Evolutionary conservation across 1,140 invertebrate species (phyloP).

Genomic region (Drosophila pectinifera): DNA sequence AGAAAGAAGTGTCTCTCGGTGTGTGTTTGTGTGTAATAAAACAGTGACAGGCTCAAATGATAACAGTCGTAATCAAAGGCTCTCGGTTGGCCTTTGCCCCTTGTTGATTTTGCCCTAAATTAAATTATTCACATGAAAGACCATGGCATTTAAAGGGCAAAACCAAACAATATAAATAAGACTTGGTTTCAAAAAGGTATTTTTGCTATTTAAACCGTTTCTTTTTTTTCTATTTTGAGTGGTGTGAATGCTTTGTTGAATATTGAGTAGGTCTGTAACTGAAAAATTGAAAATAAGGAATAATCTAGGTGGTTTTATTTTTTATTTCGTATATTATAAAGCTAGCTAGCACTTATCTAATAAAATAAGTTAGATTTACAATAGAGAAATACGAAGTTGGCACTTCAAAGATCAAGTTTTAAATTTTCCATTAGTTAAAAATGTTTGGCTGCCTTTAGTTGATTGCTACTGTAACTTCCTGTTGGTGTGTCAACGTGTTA

Average conservation of each 20-base stretch:
- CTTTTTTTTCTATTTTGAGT: neutral
- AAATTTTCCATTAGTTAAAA: neutral
- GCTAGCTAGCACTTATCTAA: neutral
- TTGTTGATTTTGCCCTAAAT: constrained; percentile 31
- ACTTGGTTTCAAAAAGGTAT: too few species aligned
- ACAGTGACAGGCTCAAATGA: constrained; percentile 26
- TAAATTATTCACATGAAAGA: neutral
- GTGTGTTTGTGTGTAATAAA: constrained; percentile 30
- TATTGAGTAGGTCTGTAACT: neutral
- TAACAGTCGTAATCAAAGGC: constrained; percentile 43
- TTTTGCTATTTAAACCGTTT: neutral
- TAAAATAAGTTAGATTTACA: too few species aligned
- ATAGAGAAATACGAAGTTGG: too few species aligned
- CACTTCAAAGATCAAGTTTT: too few species aligned
- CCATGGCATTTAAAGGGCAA: constrained; percentile 1
- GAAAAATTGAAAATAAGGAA: neutral
- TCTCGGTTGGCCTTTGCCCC: constrained; percentile 36
- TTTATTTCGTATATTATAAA: neutral
- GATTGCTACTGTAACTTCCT: constrained; percentile 32
- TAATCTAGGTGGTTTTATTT: neutral
- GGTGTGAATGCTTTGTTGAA: neutral
- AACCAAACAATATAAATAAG: too few species aligned
- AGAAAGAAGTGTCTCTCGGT: constrained; percentile 15
- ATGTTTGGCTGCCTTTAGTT: constrained; percentile 3
- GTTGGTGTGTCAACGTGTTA: constrained; percentile 60